Evolutionary conservation across 92 coral and sea anemone species (phyloP).

Genomic region (Paramuricea clavata): DNA sequence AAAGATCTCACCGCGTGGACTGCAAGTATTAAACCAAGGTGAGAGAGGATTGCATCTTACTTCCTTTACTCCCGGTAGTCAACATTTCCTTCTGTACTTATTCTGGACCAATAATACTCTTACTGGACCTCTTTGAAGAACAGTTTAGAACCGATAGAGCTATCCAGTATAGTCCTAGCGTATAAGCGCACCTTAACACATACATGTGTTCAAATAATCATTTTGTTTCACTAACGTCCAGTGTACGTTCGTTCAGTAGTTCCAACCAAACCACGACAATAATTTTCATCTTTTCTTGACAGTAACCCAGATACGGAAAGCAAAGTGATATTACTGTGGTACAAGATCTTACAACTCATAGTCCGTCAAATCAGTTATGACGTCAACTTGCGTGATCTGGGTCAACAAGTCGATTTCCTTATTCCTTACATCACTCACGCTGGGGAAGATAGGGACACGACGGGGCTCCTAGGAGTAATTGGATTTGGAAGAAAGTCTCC

Average conservation of each 20-base stretch:
- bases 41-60: not conserved
- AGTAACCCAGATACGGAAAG: conserved; percentile 78
- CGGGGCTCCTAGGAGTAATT: conserved; percentile 96
- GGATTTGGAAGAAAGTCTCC: conserved; percentile 94
- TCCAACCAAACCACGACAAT: not conserved
- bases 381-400: conserved; percentile 76
- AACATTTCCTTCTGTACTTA: no score
- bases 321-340: conserved; percentile 87
- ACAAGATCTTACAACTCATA: conserved; percentile 87
- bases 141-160: no score
- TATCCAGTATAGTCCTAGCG: no score
- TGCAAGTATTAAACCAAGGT: conserved; percentile 79
- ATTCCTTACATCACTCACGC: conserved; percentile 76
- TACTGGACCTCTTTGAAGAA: no score
- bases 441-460: conserved; percentile 91
- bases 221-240: no score
- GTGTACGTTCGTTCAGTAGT: no score
- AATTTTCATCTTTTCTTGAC: not conserved
- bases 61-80: not conserved
- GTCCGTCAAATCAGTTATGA: conserved; percentile 85
- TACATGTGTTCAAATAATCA: not conserved
- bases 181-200: no score
- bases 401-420: conserved; percentile 88
- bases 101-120: no score
- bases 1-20: conserved; percentile 85